phyloP scores from a whole-genome alignment of 2,888 invertebrate genomes.

The Drepanosiphum platanoidis region DNA sequence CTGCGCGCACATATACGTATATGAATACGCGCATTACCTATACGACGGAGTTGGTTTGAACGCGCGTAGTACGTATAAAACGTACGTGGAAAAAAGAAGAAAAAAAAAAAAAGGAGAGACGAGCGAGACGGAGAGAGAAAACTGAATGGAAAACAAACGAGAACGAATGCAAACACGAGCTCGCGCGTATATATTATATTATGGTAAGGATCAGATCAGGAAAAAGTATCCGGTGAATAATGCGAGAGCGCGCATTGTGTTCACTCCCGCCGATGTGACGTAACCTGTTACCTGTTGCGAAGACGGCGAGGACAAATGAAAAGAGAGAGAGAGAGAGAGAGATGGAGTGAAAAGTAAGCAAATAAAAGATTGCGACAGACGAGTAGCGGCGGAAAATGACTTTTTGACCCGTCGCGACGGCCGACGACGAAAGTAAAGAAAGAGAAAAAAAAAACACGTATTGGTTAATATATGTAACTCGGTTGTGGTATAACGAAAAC shows the following conservation, averaged over 20 bases:
- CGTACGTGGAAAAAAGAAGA: neutral
- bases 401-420: constrained; percentile 24
- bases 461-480: neutral
- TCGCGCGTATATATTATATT: too few relatives aligned
- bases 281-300: neutral
- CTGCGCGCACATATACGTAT: neutral
- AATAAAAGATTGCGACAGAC: constrained; percentile 18
- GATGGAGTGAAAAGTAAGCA: neutral
- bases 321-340: neutral
- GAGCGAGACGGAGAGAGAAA: too few relatives aligned
- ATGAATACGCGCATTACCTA: neutral
- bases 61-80: neutral
- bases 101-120: neutral
- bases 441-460: neutral
- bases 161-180: neutral
- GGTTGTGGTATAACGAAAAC: neutral
- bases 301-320: neutral
- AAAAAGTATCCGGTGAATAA: constrained; percentile 38
- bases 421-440: constrained; percentile 13
- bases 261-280: constrained; percentile 13
- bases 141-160: constrained; percentile 15
- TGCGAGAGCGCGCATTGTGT: constrained; percentile 59
- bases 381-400: constrained; percentile 3
- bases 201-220: neutral
- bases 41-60: neutral